Percentiles rank a stretch among this genome's conserved stretches.
Evolutionary conservation across 2,888 invertebrate species (phyloP).

Genomic region (Amblyteles armatorius): DNA sequence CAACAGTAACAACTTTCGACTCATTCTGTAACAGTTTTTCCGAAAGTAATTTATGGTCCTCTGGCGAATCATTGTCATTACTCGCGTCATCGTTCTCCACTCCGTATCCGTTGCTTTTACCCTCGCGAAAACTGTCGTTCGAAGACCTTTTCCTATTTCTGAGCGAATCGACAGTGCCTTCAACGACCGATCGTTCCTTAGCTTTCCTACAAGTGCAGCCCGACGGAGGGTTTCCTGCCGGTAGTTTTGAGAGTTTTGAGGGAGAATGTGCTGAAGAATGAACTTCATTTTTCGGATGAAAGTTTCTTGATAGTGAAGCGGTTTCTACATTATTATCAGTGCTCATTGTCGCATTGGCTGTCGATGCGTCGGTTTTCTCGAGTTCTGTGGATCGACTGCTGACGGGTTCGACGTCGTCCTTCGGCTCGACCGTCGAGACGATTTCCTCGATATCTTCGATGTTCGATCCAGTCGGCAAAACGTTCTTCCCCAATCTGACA

Average conservation of each 20-base stretch:
- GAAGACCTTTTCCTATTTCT: neutral
- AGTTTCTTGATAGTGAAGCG: neutral
- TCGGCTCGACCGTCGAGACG: conserved; percentile 16
- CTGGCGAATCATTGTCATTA: neutral
- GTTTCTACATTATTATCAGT: neutral
- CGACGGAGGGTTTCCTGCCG: conserved; percentile 8
- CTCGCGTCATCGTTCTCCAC: conserved; percentile 15
- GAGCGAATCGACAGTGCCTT: neutral
- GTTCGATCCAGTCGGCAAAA: neutral
- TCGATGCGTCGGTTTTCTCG: neutral
- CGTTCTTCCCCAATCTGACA: conserved; percentile 37
- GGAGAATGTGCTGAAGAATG: neutral
- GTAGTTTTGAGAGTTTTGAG: neutral
- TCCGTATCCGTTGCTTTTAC: neutral
- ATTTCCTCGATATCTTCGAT: conserved; percentile 27
- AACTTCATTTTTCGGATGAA: conserved; percentile 17
- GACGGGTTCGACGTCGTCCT: neutral
- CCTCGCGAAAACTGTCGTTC: neutral
- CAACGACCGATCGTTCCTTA: neutral
- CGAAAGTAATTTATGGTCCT: neutral
- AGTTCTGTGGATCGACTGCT: neutral
- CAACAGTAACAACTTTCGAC: neutral
- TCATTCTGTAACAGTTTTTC: conserved; percentile 11
- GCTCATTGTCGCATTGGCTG: neutral
- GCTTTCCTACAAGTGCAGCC: conserved; percentile 44